These are phyloP conservation scores for Porites evermanni DNA, from an alignment of 92 coral and sea anemone genomes.

Conservation along the genomic window DNA sequence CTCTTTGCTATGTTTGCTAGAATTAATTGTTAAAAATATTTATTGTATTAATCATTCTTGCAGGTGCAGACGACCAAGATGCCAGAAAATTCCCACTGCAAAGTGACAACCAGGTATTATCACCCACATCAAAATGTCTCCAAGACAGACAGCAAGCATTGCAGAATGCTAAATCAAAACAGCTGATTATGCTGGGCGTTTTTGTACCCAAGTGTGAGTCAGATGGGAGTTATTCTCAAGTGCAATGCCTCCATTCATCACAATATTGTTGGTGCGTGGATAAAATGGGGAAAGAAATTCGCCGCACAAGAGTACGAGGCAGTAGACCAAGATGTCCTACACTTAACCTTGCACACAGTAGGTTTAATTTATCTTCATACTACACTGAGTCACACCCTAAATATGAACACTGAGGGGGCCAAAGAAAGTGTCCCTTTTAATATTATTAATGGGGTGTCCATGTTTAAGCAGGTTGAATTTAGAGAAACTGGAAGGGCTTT, in stretches of 20 bases:
- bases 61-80: background rate
- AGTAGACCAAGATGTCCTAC: slow-evolving; percentile 74
- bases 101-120: background rate
- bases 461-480: no score
- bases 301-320: slow-evolving; percentile 75
- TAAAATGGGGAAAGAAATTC: slow-evolving; percentile 72
- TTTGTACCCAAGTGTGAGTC: slow-evolving; percentile 84
- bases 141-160: slow-evolving; percentile 75
- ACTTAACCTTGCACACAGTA: slow-evolving; percentile 13
- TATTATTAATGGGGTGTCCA: no score
- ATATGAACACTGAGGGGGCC: no score
- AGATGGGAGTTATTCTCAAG: slow-evolving; percentile 75
- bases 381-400: no score
- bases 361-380: background rate
- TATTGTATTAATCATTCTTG: no score
- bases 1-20: background rate
- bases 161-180: slow-evolving; percentile 54
- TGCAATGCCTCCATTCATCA: slow-evolving; percentile 79
- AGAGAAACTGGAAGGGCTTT: no score
- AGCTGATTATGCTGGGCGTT: slow-evolving; percentile 75
- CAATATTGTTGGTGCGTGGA: slow-evolving; percentile 95
- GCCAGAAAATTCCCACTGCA: slow-evolving; percentile 5
- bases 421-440: no score
- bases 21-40: no score
- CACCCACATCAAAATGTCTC: slow-evolving; percentile 63